Conservation (phyloP, 2,113 vertebrate species). For the Lota lota region DNA sequence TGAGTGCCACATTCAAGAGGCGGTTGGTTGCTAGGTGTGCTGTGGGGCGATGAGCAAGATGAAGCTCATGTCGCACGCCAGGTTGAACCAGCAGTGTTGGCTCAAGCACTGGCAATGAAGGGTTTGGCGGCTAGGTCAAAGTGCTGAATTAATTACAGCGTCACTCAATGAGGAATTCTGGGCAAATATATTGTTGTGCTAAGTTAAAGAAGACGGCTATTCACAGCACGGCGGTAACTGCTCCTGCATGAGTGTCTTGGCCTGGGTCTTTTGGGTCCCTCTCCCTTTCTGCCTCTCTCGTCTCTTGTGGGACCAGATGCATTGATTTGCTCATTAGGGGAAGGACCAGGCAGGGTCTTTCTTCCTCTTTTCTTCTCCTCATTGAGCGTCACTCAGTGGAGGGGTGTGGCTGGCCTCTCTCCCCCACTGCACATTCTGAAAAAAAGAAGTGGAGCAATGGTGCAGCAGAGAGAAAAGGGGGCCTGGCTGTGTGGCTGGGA, state of each 20-base stretch:
- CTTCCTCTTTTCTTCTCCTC: constrained; percentile 61
- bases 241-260: constrained; percentile 74
- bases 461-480: constrained; percentile 51
- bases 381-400: constrained; percentile 68
- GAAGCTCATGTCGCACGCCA: constrained; percentile 46
- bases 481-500: constrained; percentile 37
- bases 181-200: constrained; percentile 73
- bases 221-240: constrained; percentile 68
- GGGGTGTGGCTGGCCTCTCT: constrained; percentile 76
- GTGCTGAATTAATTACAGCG: constrained; percentile 71
- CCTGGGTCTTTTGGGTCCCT: constrained; percentile 59
- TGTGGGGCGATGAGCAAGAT: constrained; percentile 20
- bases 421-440: constrained; percentile 75
- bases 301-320: constrained; percentile 73
- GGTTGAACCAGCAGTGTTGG: constrained; percentile 44
- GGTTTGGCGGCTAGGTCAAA: constrained; percentile 67
- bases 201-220: constrained; percentile 72
- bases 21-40: constrained; percentile 12
- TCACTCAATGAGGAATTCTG: constrained; percentile 57
- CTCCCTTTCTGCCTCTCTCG: constrained; percentile 45
- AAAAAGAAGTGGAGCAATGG: constrained; percentile 50
- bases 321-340: constrained; percentile 79
- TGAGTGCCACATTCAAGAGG: background rate
- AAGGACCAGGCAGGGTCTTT: constrained; percentile 63
- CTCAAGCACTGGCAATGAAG: constrained; percentile 48